Percentiles rank a stretch among this genome's conserved stretches.
Evolutionary conservation across 2,797 vertebrate species (phyloP).

Genomic region (Selene dorsalis): DNA sequence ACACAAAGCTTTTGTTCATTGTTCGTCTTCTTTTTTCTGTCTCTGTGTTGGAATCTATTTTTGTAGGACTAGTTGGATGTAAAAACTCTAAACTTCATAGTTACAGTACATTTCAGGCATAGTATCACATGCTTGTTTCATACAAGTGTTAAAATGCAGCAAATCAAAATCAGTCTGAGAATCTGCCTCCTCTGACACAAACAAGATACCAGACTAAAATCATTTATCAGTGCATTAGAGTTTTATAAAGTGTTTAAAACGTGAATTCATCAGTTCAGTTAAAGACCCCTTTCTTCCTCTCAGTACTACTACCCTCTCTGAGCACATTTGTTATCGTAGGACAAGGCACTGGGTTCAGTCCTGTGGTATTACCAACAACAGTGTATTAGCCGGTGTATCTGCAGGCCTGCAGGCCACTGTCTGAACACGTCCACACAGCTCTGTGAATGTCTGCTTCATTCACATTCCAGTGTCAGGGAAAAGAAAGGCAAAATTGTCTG

Average conservation of each 20-base stretch:
- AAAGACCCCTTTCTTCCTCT: background rate
- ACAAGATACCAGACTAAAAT: background rate
- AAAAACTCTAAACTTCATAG: background rate
- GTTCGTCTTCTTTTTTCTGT: background rate
- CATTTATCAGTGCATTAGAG: background rate
- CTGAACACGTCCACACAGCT: slow-evolving; percentile 75
- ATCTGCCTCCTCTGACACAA: background rate
- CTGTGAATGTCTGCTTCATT: slow-evolving; percentile 56
- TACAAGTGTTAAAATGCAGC: no score
- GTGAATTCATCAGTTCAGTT: background rate
- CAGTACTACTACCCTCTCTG: background rate
- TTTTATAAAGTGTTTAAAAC: background rate
- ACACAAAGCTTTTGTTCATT: background rate
- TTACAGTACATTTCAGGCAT: background rate
- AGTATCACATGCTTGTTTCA: no score
- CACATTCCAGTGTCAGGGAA: slow-evolving; percentile 77
- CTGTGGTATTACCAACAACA: slow-evolving; percentile 6
- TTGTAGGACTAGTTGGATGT: background rate
- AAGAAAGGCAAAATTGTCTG: slow-evolving; percentile 61
- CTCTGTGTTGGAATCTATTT: no score
- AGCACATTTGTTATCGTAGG: slow-evolving; percentile 14
- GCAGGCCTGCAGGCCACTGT: slow-evolving; percentile 66
- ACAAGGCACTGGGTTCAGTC: slow-evolving; percentile 20
- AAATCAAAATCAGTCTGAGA: no score
- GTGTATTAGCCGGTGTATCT: slow-evolving; percentile 39